phyloP scores from a whole-genome alignment of 2,797 vertebrate species.

The Artibeus jamaicensis region DNA sequence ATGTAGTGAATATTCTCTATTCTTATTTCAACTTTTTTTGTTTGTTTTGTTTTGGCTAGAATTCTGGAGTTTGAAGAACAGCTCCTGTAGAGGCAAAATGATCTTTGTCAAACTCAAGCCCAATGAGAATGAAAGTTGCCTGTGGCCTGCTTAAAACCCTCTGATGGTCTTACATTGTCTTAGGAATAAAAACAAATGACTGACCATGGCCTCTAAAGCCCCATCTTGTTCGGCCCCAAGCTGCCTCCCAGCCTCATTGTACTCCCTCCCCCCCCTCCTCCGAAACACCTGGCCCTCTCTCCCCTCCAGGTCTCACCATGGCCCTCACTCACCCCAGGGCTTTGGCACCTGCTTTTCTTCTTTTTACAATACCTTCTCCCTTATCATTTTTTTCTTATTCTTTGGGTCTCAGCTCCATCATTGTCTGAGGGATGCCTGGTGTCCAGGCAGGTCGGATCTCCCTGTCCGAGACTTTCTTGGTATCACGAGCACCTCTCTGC shows the following conservation, averaged over 20 bases:
- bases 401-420: not conserved
- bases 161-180: not conserved
- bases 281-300: not conserved
- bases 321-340: not conserved
- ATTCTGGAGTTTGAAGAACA: conserved; percentile 15
- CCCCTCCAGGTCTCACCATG: not conserved
- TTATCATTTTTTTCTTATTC: not conserved
- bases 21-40: conserved; percentile 7
- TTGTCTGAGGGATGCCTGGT: not conserved
- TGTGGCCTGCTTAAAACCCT: not conserved
- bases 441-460: not conserved
- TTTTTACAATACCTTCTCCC: not conserved
- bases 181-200: not conserved
- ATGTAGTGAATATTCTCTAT: conserved; percentile 21
- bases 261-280: accelerated
- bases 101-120: conserved; percentile 27
- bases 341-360: not conserved
- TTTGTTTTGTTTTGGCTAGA: not conserved
- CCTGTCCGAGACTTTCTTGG: not conserved
- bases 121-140: not conserved
- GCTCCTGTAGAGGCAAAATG: not conserved
- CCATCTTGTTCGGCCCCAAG: not conserved
- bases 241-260: too few relatives aligned
- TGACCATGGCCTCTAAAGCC: not conserved
- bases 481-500: not conserved